A percentile compares a stretch with the other conserved stretches of the same genome.
phyloP scores from a whole-genome alignment of 2,888 invertebrate genomes.

The Pristionchus mayeri region DNA sequence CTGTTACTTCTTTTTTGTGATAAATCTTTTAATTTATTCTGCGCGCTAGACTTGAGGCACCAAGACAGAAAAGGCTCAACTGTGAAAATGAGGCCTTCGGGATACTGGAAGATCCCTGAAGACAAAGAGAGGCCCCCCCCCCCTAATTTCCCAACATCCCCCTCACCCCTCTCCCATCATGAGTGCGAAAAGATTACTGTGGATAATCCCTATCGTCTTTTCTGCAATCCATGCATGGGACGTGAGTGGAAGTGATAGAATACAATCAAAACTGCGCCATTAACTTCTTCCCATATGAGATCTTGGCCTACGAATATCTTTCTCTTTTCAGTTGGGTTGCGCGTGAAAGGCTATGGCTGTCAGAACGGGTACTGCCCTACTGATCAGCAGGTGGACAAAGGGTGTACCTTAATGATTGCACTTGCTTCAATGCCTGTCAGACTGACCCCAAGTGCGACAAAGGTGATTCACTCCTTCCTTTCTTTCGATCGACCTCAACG shows the following conservation, averaged over 20 bases:
- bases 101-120: neutral
- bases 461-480: neutral
- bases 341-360: neutral
- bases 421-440: neutral
- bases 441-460: neutral
- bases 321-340: no score
- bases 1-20: neutral
- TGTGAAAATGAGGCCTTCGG: neutral
- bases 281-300: no score
- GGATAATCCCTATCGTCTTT: no score
- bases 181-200: neutral
- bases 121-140: neutral
- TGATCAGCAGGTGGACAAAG: neutral
- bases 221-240: no score
- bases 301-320: no score
- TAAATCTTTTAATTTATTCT: neutral
- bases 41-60: neutral
- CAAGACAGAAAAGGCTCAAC: neutral
- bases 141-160: neutral
- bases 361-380: neutral
- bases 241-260: no score
- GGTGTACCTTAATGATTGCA: neutral
- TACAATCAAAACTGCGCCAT: no score
- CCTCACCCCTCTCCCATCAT: neutral
- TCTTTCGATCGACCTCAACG: no score